Percentiles rank a stretch among this genome's conserved stretches.
Conservation (phyloP, 2,113 vertebrate genomes). For the Gnathonemus echidnorhynchus region DNA sequence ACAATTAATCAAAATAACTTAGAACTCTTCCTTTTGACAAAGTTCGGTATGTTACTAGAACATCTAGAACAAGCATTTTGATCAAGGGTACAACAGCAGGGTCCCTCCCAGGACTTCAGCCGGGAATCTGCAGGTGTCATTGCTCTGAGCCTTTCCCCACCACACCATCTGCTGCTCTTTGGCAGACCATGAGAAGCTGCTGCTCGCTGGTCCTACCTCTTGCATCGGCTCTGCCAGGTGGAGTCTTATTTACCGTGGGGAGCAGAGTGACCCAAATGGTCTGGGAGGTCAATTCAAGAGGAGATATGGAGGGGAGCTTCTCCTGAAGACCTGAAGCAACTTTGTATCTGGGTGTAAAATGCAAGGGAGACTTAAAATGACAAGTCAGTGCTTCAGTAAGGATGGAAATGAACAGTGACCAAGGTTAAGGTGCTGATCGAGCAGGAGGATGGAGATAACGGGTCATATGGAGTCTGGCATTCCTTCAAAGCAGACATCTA, state of each 20-base stretch:
- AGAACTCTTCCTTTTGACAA: neutral
- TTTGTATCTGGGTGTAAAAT: neutral
- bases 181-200: neutral
- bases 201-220: neutral
- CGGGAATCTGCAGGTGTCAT: neutral
- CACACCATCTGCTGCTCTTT: constrained; percentile 2
- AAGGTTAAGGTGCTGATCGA: neutral
- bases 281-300: neutral
- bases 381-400: neutral
- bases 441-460: neutral
- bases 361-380: neutral
- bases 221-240: neutral
- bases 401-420: neutral
- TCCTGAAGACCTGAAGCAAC: neutral
- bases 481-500: neutral
- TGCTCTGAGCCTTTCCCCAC: neutral
- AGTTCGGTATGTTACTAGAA: neutral
- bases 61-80: neutral
- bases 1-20: neutral
- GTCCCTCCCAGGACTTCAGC: neutral
- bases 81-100: neutral
- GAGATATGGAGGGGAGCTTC: neutral
- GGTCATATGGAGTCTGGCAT: neutral
- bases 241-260: neutral
- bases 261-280: neutral